Evolutionary conservation across 2,113 vertebrate species (phyloP), one percentile per base, ranked within the genome.

Genomic region (Cyprinodon brontotheroides): DNA sequence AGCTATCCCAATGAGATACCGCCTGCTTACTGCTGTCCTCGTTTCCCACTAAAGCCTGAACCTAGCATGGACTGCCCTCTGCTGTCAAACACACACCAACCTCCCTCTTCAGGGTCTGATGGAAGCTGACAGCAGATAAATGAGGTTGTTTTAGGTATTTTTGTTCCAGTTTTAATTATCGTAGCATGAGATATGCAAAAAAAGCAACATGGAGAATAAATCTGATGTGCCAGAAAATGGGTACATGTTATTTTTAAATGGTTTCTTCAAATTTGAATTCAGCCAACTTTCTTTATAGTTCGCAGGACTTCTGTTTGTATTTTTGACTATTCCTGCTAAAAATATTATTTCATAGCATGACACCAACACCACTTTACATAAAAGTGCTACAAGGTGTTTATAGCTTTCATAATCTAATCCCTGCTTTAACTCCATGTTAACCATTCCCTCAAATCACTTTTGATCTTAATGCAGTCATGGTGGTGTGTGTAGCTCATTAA

Each of bases 51-150:
- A 39, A 29, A 60, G 71, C 61, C 68, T 78, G 69, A 87, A 73
- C 61, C 29, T 0, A 62, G 15, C 0, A 0, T 75, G 69, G 59
- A 73, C 88, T 89, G 87, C 91, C 90, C 89, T 88, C 89, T 89
- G 78, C 86, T 91, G 87, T 84, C 85, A 81, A 75, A 85, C 71
- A 65, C 68, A 61, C 78, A 68, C 63, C 82, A 79, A 74, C 77
- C 83, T 83, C 85, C 15, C 45, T 14, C 65, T 17, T 43, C 45
- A n/a, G 53, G 11, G 69, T 68, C 68, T 83, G 65, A 62, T 57
- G 68, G n/a, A 11, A 64, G 72, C 66, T 65, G 40, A 66, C 29
- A 29, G n/a, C 0, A 57, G 50, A 57, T 6, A 57, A 57, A 0
- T 57, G 50, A 57, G 50, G 50, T 57, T n/a, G n/a, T n/a, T 57